phyloP scores from a whole-genome alignment of 2,888 invertebrate genomes.

The Thymelicus acteon region DNA sequence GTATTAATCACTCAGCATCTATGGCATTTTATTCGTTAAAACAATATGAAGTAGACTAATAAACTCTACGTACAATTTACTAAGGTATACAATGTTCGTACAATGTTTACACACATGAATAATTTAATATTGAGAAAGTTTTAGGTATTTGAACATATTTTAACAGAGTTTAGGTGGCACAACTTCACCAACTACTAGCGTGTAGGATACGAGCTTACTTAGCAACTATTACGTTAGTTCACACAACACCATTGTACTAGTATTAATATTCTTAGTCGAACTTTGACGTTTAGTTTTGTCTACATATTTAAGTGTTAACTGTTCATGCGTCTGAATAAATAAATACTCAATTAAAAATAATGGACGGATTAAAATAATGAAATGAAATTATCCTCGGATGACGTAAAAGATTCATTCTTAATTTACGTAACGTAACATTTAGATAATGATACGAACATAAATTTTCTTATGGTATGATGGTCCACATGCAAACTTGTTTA shows the following conservation, averaged over 20 bases:
- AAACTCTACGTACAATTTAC: neutral
- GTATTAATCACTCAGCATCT: neutral
- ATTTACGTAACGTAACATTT: no score
- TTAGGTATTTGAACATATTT: conserved; percentile 24
- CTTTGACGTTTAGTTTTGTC: neutral
- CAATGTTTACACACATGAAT: conserved; percentile 6
- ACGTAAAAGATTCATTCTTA: no score
- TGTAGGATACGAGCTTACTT: conserved; percentile 9
- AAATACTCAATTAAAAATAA: no score
- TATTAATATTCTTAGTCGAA: conserved; percentile 2
- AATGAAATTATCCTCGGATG: no score
- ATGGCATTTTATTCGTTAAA: neutral
- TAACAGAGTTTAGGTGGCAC: conserved; percentile 23
- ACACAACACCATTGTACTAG: neutral
- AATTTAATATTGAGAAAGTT: conserved; percentile 28
- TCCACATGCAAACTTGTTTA: no score
- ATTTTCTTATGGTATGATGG: no score
- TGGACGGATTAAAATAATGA: no score
- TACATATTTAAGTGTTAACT: neutral
- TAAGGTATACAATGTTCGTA: neutral
- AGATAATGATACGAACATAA: no score
- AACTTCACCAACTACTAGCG: conserved; percentile 19
- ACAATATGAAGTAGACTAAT: neutral
- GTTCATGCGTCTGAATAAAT: no score
- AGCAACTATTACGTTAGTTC: conserved; percentile 23